phyloP scores from a whole-genome alignment of 2,113 vertebrate genomes.

The Scophthalmus maximus region DNA sequence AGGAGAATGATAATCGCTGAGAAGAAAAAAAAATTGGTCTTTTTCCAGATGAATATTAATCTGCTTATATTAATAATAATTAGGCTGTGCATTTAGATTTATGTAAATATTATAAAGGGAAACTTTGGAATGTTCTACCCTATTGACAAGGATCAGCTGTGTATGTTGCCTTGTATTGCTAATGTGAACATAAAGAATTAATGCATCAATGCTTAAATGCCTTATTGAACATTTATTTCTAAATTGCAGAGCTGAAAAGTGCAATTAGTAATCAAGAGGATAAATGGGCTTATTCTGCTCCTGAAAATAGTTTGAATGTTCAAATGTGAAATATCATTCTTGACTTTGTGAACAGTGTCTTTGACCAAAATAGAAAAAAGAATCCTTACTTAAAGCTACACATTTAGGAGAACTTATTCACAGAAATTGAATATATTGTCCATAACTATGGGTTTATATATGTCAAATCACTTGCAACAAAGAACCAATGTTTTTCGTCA shows the following conservation, averaged over 20 bases:
- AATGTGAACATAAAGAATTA: not conserved
- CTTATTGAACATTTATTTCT: conserved; percentile 22
- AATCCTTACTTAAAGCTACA: not conserved
- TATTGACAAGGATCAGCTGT: not conserved
- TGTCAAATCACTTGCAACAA: too few species aligned
- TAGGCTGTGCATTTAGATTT: not conserved
- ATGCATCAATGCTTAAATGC: not conserved
- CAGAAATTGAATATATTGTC: too few species aligned
- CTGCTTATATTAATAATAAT: not conserved
- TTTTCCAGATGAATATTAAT: conserved; percentile 12
- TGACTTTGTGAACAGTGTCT: too few species aligned
- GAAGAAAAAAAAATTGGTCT: not conserved
- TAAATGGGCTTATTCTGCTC: not conserved
- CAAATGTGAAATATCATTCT: not conserved
- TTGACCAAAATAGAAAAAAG: not conserved
- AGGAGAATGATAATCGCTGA: conserved; percentile 15
- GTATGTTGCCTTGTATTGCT: not conserved
- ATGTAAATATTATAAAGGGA: not conserved
- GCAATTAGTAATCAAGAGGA: not conserved
- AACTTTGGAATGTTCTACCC: too few species aligned
- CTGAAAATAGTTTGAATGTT: not conserved
- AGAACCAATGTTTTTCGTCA: too few species aligned
- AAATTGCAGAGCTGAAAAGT: conserved; percentile 11
- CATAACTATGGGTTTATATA: too few species aligned
- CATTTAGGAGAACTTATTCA: too few species aligned